Base-by-base conservation (phyloP, 2,797 vertebrate species). In the Myripristis jacobus region DNA sequence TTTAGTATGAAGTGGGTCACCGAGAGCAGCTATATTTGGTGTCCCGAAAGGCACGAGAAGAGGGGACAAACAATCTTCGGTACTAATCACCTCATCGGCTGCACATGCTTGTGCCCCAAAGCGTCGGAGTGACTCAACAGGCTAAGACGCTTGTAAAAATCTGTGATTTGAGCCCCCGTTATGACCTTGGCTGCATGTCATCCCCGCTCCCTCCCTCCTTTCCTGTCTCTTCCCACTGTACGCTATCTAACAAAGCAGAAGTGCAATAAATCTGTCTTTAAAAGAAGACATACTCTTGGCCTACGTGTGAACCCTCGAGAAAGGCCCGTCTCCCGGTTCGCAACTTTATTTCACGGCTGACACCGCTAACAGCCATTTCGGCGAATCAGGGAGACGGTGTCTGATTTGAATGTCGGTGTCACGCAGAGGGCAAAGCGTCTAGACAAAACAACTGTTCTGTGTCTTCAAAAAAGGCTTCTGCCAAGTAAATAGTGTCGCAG, bases 341-440 rank as follows among this genome's bases (percentile, higher is more conserved):
- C 75, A 69, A 57, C 57, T 71, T 63, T 0, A 70, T 79, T 68
- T 67, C 24, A 31, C 51, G 52, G 71, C 69, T 54, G 71, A 77
- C 46, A 59, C 38, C 1, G 21, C 63, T 55, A 2, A 46, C 64
- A 80, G 62, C 67, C 46, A 16, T 75, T 79, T 63, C 72, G 64
- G 74, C 83, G 81, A 81, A 83, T 84, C 79, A 56, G 70, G 56
- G 70, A 79, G 66, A 79, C 77, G 25, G 77, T 27, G 41, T 81
- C 80, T 85, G 77, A 80, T 85, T 88, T 83, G 82, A 89, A 89
- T 89, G 79, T 87, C 61, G 83, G 71, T 59, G 71, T 77, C 64
- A 53, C 54, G 50, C 41, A 31, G 73, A 80, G 66, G 64, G 65
- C 62, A 73, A 50, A 81, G 67, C 1, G 62, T 87, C 75, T 75